A percentile compares a stretch with the other conserved stretches of the same genome.
Conservation (phyloP, 92 coral and sea anemone species). For the Epizoanthus ramosus region DNA sequence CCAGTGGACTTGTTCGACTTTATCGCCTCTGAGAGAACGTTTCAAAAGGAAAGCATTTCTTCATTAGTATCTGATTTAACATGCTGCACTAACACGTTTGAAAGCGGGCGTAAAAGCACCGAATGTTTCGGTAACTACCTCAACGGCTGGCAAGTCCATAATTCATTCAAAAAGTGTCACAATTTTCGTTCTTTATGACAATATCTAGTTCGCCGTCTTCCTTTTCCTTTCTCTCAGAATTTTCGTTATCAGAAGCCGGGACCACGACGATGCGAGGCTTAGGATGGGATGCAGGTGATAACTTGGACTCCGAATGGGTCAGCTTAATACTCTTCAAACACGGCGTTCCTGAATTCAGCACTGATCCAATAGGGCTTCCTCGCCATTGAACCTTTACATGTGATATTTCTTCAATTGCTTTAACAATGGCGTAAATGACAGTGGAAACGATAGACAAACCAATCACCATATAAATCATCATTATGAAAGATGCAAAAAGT, state of each 20-base stretch:
- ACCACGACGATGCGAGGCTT: conserved; percentile 1
- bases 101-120: too few relatives aligned
- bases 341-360: neutral
- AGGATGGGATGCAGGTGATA: neutral
- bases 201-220: conserved; percentile 12
- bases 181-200: conserved; percentile 7
- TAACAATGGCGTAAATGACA: conserved; percentile 72
- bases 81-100: too few relatives aligned
- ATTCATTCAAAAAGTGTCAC: too few relatives aligned
- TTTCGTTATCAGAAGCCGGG: conserved; percentile 4
- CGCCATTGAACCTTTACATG: conserved; percentile 55
- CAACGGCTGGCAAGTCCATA: too few relatives aligned
- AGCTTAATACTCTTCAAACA: neutral
- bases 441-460: conserved; percentile 80
- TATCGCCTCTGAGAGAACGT: too few relatives aligned
- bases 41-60: too few relatives aligned
- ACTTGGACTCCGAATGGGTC: neutral
- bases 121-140: too few relatives aligned
- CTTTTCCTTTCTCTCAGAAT: neutral
- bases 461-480: conserved; percentile 70
- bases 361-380: conserved; percentile 18
- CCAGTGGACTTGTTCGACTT: too few relatives aligned
- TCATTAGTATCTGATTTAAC: too few relatives aligned
- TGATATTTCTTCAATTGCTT: conserved; percentile 81
- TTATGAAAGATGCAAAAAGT: conserved; percentile 65